These are phyloP conservation scores for Osmerus eperlanus DNA, from an alignment of 2,113 vertebrate species.

Conservation along the genomic window DNA sequence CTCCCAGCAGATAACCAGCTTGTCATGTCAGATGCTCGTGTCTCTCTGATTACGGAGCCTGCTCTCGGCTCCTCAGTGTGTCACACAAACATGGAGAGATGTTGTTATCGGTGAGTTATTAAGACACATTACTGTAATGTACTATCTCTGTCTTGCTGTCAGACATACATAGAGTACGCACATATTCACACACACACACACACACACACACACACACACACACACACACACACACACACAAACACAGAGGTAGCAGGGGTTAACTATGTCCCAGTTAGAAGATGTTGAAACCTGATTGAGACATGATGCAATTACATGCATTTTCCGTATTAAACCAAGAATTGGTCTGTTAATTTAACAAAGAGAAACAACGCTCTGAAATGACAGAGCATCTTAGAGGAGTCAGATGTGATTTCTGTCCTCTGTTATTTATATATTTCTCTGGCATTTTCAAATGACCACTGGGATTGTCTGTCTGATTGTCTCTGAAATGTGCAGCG, in stretches of 20 bases:
- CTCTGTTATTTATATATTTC: slow-evolving; percentile 33
- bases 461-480: slow-evolving; percentile 45
- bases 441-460: slow-evolving; percentile 52
- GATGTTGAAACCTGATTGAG: slow-evolving; percentile 43
- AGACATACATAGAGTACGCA: slow-evolving; percentile 28
- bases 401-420: slow-evolving; percentile 33
- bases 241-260: slow-evolving; percentile 1
- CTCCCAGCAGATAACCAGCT: too few species aligned
- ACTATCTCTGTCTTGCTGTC: not conserved
- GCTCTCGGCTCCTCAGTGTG: too few species aligned
- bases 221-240: slow-evolving; percentile 12
- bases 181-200: not conserved
- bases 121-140: too few species aligned
- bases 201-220: slow-evolving; percentile 1
- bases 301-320: slow-evolving; percentile 53
- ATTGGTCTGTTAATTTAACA: slow-evolving; percentile 42
- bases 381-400: slow-evolving; percentile 28
- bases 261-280: slow-evolving; percentile 7
- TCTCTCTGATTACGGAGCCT: too few species aligned
- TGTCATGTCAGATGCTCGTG: too few species aligned
- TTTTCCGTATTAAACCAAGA: slow-evolving; percentile 38
- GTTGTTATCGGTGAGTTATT: too few species aligned
- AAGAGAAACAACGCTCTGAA: slow-evolving; percentile 25
- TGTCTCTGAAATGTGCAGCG: slow-evolving; percentile 41
- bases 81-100: too few species aligned